phyloP scores from a whole-genome alignment of 2,113 vertebrate genomes.

The Excalfactoria chinensis region DNA sequence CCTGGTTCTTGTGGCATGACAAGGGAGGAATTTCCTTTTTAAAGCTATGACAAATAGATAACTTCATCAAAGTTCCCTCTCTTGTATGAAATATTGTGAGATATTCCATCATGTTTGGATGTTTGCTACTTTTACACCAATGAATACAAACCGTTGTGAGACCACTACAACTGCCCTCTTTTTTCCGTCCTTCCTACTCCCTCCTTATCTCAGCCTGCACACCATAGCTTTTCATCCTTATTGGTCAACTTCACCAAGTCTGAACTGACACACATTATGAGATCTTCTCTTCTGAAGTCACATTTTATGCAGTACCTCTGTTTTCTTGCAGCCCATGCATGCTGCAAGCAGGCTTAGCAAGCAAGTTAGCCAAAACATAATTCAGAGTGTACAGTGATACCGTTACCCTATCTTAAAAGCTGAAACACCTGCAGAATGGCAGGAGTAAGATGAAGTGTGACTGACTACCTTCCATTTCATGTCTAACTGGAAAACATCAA shows the following conservation, averaged over 20 bases:
- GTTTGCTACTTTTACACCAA: background rate
- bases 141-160: background rate
- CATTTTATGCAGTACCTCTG: background rate
- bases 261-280: background rate
- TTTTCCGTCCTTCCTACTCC: background rate
- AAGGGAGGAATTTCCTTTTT: background rate
- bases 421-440: background rate
- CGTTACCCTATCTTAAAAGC: accelerated
- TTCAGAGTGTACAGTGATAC: background rate
- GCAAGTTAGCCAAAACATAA: background rate
- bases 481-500: background rate
- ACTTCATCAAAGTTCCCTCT: background rate
- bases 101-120: background rate
- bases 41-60: background rate
- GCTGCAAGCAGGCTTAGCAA: background rate
- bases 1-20: background rate
- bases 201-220: background rate
- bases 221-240: background rate
- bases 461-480: background rate
- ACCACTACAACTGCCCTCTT: background rate
- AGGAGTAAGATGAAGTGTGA: background rate
- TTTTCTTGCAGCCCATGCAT: background rate
- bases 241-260: background rate
- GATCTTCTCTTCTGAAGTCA: background rate
- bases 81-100: background rate